Base-by-base conservation (phyloP, 2,888 invertebrate species). In the Acanthococcus lagerstroemiae region DNA sequence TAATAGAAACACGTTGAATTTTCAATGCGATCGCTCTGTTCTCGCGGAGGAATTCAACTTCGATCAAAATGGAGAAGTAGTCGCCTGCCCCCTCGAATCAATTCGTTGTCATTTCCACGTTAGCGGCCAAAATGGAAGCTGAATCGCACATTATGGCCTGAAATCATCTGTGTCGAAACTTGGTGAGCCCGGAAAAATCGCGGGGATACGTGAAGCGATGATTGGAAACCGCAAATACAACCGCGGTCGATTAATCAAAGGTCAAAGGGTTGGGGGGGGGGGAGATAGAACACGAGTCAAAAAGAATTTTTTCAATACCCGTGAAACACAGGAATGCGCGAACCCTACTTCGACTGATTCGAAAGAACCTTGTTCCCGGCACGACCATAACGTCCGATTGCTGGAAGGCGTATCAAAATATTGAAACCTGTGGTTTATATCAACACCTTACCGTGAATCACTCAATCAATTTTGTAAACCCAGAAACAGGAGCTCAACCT, bases 241-340 rank as follows among this genome's bases (percentile, higher is more conserved):
- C 17, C 25, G 48, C 25, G 30, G 22, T 19, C 19, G 50, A 50
- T n/a, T 15, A 1, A 27, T 61, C 4, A 24, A 50, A 12, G 61
- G 61, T 2, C 63, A 63, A 22, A 50, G 63, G 63, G 37, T 63
- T 0, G 50, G 50, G 15, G 25, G 63, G 6, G 63, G 63, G n/a
- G n/a, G n/a, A n/a, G 0, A 30, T 48, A 21, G 15, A 63, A 19
- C 27, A 21, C 7, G 30, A 50, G 22, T 30, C 63, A 30, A 24
- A 22, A 0, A 26, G 25, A 1, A 30, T 48, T 17, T 63, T 52
- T 15, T 22, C 52, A 17, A 27, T 52, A 5, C 25, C 52, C 4
- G 52, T 63, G 21, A 27, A 48, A 6, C 17, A 30, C 9, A 12
- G 52, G 5, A 17, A 0, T 15, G 30, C 17, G 5, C 6, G 3